Base-by-base conservation (phyloP, 2,797 vertebrate genomes). In the Melanotaenia nigrans region DNA sequence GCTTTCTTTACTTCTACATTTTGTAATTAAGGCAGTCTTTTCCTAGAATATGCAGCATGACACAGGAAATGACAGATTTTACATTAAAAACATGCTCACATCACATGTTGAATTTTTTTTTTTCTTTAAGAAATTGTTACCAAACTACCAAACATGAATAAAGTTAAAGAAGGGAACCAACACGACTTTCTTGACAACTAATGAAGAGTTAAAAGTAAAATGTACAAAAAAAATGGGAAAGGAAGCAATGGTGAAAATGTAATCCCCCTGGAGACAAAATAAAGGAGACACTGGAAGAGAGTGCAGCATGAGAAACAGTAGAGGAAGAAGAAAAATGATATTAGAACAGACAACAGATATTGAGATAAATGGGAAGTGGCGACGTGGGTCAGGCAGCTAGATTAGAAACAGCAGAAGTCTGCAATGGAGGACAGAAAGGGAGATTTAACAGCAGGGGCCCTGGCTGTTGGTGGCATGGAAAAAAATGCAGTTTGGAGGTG, bases 331-430 rank as follows among this genome's bases (percentile, higher is more conserved):
- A 55, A 65, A 83, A 70, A 76, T 0, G 51, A 80, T 78, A 65
- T 66, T 32, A 42, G 55, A 24, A n/a, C 68, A 24, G 22, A 72
- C 54, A 40, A 83, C 75, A 67, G 79, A 57, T 79, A 86, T 85
- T 77, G 82, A 87, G 88, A 91, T 90, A 84, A 89, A 91, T 89
- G 78, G 57, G 82, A 81, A 78, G 81, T 38, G 16, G 77, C 47
- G 32, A 42, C 13, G 3, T 38, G 63, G 82, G 77, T 87, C 88
- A 86, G 56, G 65, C 77, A 78, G 77, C 54, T 57, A 77, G 86
- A 89, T 91, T 82, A 84, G 83, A 89, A 88, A 79, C 81, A 71
- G 82, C 84, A 81, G 82, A 89, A 81, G 69, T 85, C 78, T 89
- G 85, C 81, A 75, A 49, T 53, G 56, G 64, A 77, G 77, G 83